Base-by-base conservation (phyloP, 2,113 vertebrate species). In the Calidris pugnax region DNA sequence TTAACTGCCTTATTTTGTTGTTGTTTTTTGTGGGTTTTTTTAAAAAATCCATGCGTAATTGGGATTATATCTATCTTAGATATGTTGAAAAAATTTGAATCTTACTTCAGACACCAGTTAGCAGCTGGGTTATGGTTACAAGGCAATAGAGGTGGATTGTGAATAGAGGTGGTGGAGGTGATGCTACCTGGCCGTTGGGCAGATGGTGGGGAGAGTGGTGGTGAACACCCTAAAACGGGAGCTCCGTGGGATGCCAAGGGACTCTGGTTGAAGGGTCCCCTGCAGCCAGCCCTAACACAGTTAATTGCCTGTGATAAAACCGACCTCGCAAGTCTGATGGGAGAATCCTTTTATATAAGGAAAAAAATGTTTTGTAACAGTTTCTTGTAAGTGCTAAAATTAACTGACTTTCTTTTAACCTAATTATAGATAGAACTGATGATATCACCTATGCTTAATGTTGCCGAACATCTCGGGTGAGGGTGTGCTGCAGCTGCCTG, bases 271-370 rank as follows among this genome's bases (percentile, higher is more conserved):
- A 1, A 90, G 96, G 88, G 93, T 96, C 87, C 95, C 95, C 88
- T 24, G 85, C 94, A 97, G 85, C 93, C 94, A 96, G 85, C 87
- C 91, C 94, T 30, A 91, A 82, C 94, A 47, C 71, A 37, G 43
- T 93, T 97, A 97, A 96, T 97, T 97, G 94, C 94, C 93, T 95
- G 85, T 26, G 93, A 96, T 97, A 96, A 97, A 96, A 87, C 95
- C 83, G 75, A 93, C 96, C 94, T 90, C 60, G 6, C 10, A 39
- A 88, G 63, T 45, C 94, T 96, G 93, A 56, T 86, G 92, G 92
- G 95, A 97, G 50, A 32, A 39, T 90, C 59, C 91, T 95, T 96
- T 96, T 97, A 89, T 96, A 92, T 10, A 67, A 80, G 93, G 28
- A 30, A 53, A 92, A 78, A 90, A 86, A 60, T 95, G 91, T 97